These are phyloP conservation scores for Poecile atricapillus DNA, from an alignment of 2,113 vertebrate species.

Conservation along the genomic window DNA sequence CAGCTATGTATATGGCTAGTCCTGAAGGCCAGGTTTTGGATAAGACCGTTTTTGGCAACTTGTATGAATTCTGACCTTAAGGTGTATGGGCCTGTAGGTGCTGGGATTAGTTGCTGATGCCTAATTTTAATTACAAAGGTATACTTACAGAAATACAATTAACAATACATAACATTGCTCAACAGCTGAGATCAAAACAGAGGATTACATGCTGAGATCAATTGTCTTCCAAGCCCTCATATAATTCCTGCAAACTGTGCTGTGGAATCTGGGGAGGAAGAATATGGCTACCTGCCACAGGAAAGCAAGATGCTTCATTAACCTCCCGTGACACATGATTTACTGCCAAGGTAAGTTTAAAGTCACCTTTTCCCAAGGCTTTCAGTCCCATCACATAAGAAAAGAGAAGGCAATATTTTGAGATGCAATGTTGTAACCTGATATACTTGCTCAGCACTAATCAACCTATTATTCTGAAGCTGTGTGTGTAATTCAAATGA, in stretches of 20 bases:
- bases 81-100: neutral
- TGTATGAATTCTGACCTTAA: neutral
- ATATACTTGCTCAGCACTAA: constrained; percentile 37
- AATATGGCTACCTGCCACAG: neutral
- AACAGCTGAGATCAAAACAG: neutral
- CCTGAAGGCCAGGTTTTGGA: neutral
- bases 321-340: neutral
- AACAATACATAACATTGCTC: neutral
- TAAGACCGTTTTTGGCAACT: neutral
- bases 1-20: neutral
- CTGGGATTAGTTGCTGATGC: neutral
- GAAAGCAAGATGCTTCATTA: neutral
- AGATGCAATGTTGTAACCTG: neutral
- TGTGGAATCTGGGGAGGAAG: neutral
- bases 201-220: neutral
- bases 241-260: neutral
- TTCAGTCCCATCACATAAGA: neutral
- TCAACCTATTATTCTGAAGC: constrained; percentile 16
- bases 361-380: neutral
- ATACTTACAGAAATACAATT: neutral
- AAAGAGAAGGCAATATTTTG: neutral
- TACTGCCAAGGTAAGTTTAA: constrained; percentile 33
- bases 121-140: neutral
- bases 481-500: constrained; percentile 45
- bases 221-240: neutral